Evolutionary conservation across 2,113 vertebrate genomes (phyloP).

Genomic region (Entelurus aequoreus): DNA sequence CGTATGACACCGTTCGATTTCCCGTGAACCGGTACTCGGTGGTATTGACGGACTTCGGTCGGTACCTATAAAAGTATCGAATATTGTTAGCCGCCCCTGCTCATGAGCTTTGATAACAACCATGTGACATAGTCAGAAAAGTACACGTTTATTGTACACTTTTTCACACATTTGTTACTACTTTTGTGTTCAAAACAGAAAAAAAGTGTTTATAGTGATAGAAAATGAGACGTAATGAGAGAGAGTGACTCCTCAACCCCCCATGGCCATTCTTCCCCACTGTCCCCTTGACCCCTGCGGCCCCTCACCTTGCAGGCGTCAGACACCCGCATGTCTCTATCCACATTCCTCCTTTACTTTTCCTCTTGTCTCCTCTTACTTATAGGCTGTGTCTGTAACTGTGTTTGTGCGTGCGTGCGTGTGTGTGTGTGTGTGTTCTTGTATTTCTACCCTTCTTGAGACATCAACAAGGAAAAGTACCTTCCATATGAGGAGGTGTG

Average conservation of each 20-base stretch:
- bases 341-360: constrained; percentile 7
- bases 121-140: too few species aligned
- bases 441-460: constrained; percentile 12
- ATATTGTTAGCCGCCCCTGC: too few species aligned
- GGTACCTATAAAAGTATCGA: too few species aligned
- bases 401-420: background rate
- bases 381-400: background rate
- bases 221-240: background rate
- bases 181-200: background rate
- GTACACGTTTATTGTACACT: too few species aligned
- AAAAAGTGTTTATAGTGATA: constrained; percentile 12
- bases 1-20: too few species aligned
- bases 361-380: background rate
- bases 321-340: constrained; percentile 21
- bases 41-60: too few species aligned
- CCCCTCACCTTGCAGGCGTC: constrained; percentile 42
- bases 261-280: constrained; percentile 17
- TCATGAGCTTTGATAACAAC: too few species aligned
- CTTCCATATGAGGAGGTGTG: too few species aligned
- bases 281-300: constrained; percentile 42
- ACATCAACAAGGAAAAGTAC: too few species aligned
- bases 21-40: too few species aligned
- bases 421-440: constrained; percentile 1
- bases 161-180: too few species aligned
- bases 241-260: constrained; percentile 16